phyloP scores from a whole-genome alignment of 2,113 vertebrate genomes.

The Andinoacara biseriatus region DNA sequence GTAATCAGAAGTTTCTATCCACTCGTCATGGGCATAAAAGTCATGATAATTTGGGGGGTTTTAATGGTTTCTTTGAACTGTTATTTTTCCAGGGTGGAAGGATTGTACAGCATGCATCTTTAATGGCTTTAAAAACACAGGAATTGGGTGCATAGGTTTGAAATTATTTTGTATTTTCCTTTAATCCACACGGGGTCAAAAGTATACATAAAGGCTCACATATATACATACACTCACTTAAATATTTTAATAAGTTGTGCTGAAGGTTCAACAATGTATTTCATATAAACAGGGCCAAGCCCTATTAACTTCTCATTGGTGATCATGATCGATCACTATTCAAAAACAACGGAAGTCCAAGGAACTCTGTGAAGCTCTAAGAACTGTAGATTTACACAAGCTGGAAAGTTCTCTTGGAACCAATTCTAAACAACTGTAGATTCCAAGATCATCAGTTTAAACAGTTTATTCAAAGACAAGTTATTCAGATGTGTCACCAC shows the following conservation, averaged over 20 bases:
- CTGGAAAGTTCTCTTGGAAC: not conserved
- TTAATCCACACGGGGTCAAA: not conserved
- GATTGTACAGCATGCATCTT: not conserved
- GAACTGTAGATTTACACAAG: not conserved
- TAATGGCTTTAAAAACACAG: not conserved
- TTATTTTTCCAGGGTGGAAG: not conserved
- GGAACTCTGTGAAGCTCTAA: not conserved
- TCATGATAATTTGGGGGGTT: no score
- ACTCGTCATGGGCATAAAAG: not conserved
- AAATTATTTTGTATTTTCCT: not conserved
- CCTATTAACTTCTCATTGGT: not conserved
- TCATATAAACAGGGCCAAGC: not conserved
- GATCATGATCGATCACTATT: not conserved
- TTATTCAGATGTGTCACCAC: not conserved
- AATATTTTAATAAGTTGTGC: no score
- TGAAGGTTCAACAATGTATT: not conserved
- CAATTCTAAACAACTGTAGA: constrained; percentile 1
- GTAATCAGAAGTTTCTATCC: not conserved
- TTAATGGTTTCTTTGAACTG: no score
- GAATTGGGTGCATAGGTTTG: not conserved
- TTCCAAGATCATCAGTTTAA: not conserved
- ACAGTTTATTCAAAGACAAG: not conserved
- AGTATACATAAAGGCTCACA: no score
- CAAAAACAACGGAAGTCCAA: not conserved
- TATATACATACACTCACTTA: no score